Base-by-base conservation (phyloP, 2,113 vertebrate genomes). In the Bostrychus sinensis region DNA sequence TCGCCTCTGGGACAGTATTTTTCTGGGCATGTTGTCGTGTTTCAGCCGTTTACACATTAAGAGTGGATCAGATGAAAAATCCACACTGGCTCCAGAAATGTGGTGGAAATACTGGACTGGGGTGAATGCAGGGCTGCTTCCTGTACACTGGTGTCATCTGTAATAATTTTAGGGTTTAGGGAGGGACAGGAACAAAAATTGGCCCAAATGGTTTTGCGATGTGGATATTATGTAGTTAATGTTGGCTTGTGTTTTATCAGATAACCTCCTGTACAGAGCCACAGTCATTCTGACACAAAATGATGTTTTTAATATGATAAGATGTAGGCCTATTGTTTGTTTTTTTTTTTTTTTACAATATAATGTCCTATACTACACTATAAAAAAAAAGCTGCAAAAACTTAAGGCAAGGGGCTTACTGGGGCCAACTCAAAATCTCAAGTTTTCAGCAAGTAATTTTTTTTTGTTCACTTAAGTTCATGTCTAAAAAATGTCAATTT, bases 11-110 rank as follows among this genome's bases (percentile, higher is more conserved):
- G 39, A 62, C n/a, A n/a, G n/a, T n/a, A n/a, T n/a, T n/a, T n/a
- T n/a, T n/a, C n/a, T n/a, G n/a, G n/a, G n/a, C n/a, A n/a, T n/a
- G n/a, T n/a, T 71, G 78, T 79, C 78, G 70, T 67, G 75, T 70
- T 70, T 78, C 80, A 81, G 77, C 75, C 70, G 72, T n/a, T 83
- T 81, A 53, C 68, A 77, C 60, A 81, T 86, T 81, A 86, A 75
- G 62, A 11, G 56, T 20, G 53, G 84, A 83, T 86, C 78, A 76
- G 60, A 72, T 25, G 43, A 81, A 82, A 66, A 85, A 84, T 67
- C 10, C 58, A 61, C 45, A 56, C 46, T 38, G 59, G 67, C 76
- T 84, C 73, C 61, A 78, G 70, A 87, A 74, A 70, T 74, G 62
- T 74, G 58, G 65, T 78, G 64, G 65, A 84, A 81, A 67, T 64